Base-by-base conservation (phyloP, 2,113 vertebrate species). In the Vicugna pacos region DNA sequence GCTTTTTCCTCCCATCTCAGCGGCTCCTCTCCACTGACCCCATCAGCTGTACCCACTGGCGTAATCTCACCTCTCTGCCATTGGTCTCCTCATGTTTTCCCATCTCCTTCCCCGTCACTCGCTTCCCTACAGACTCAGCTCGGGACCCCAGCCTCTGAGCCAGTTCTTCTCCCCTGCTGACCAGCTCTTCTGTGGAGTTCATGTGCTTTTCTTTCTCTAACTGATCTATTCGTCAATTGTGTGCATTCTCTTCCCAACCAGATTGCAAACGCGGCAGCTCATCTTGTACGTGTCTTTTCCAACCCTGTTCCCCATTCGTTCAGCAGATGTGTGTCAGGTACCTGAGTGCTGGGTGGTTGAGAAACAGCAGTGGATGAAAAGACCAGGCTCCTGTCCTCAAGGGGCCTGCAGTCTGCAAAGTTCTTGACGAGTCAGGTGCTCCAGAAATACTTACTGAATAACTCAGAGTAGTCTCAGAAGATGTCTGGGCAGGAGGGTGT, bases 161-260 rank as follows among this genome's bases (percentile, higher is more conserved):
- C 67, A 35, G 1, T 9, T 56, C 35, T 54, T 3, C 12, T 11
- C 30, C 46, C 35, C 42, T 30, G 9, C 48, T 1, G 38, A 50
- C 24, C 1, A 0, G 13, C 38, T 73, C 52, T 38, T 42, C 5
- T 35, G 0, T 6, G 16, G 9, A 24, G 13, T 2, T 24, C 13
- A 0, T 38, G 13, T 20, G 8, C 17, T 76, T 58, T 73, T 26
- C 14, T 28, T 92, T 73, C 69, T 69, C 69, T 12, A 26, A 70
- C 69, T 38, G 30, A 15, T 12, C 9, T 73, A 24, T 64, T 42
- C 11, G 32, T 28, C 28, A 11, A 17, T 28, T 67, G 14, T 5
- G 7, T 84, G 1, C 70, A 6, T 75, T 70, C 72, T 82, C n/a
- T 84, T 77, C 22, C 73, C 26, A 84, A 3, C 56, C 35, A 65